Evolutionary conservation across 2,888 invertebrate species (phyloP).

Genomic region (Epinotia demarniana): DNA sequence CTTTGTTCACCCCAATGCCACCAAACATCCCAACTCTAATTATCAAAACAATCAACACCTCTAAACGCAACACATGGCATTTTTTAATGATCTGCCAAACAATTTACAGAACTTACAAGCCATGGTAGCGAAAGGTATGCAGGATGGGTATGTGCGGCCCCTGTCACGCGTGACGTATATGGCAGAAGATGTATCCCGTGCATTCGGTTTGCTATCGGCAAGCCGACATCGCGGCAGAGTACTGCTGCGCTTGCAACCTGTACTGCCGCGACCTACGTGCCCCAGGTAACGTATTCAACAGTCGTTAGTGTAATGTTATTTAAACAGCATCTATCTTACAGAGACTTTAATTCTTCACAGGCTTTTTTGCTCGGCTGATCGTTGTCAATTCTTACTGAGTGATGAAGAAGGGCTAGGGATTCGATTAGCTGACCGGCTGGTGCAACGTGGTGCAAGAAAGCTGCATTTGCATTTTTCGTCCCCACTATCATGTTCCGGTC

Average conservation of each 20-base stretch:
- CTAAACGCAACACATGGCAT: background rate
- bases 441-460: constrained; percentile 60
- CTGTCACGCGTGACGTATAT: constrained; percentile 60
- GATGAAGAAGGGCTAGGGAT: constrained; percentile 55
- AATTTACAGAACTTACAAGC: constrained; percentile 56
- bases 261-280: constrained; percentile 32
- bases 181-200: constrained; percentile 57
- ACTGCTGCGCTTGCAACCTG: constrained; percentile 55
- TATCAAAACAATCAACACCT: background rate
- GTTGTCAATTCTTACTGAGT: constrained; percentile 57
- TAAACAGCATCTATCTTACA: too few relatives aligned
- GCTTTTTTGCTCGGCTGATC: constrained; percentile 52
- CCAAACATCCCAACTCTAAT: too few relatives aligned
- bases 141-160: constrained; percentile 66
- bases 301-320: background rate
- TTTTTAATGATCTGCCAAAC: background rate
- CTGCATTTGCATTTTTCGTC: constrained; percentile 52
- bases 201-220: constrained; percentile 62
- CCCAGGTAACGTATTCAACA: constrained; percentile 51
- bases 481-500: constrained; percentile 45
- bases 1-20: too few relatives aligned
- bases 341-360: constrained; percentile 49
- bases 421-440: constrained; percentile 57
- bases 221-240: constrained; percentile 67
- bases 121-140: constrained; percentile 64